These are phyloP conservation scores for Thinocorus orbignyianus DNA, from an alignment of 2,113 vertebrate genomes.

Conservation along the genomic window DNA sequence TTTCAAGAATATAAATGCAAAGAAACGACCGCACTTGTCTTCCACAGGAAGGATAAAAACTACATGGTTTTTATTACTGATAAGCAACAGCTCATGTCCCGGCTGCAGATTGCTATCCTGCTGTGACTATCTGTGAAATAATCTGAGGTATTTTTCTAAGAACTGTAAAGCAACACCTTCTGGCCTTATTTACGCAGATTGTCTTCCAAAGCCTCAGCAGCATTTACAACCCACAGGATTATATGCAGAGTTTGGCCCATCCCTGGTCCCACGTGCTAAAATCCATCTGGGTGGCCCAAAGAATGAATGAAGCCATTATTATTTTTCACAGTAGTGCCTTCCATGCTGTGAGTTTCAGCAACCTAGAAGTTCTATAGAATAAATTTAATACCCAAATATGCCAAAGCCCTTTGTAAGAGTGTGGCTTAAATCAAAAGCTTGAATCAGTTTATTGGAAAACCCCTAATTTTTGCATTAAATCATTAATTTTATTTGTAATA, in stretches of 20 bases:
- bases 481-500: neutral
- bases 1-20: conserved; percentile 13
- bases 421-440: neutral
- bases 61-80: neutral
- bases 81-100: neutral
- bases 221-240: neutral
- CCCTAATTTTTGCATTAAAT: neutral
- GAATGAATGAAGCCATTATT: neutral
- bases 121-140: neutral
- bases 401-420: neutral
- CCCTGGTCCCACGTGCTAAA: neutral
- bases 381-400: neutral
- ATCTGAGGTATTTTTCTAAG: neutral
- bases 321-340: neutral
- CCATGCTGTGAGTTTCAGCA: neutral
- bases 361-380: neutral
- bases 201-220: neutral
- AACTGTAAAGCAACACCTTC: neutral
- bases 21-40: conserved; percentile 31
- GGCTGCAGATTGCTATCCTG: neutral
- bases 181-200: neutral
- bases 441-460: neutral
- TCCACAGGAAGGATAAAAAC: conserved; percentile 39
- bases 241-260: neutral
- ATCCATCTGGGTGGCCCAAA: neutral